A percentile compares a stretch with the other conserved stretches of the same genome.
These are phyloP conservation scores for Fragum fragum DNA, from an alignment of 2,888 invertebrate species.

Conservation along the genomic window DNA sequence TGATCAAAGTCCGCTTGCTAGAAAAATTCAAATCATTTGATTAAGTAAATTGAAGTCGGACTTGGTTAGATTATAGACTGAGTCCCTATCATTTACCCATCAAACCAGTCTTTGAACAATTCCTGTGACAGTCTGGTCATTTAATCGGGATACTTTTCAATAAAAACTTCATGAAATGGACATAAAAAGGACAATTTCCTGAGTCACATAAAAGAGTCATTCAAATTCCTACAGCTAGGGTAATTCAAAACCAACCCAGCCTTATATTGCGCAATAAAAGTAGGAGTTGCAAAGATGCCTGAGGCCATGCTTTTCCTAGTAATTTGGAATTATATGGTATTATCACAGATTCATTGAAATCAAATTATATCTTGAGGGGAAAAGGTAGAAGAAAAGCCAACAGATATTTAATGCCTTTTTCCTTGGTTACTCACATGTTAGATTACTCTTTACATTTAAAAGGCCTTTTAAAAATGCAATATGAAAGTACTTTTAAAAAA, in stretches of 20 bases:
- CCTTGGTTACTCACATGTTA: too few species aligned
- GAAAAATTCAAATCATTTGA: too few species aligned
- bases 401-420: too few species aligned
- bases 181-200: constrained; percentile 32
- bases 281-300: background rate
- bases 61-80: too few species aligned
- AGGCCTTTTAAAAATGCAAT: too few species aligned
- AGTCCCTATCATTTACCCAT: background rate
- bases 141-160: constrained; percentile 20
- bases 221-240: constrained; percentile 10
- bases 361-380: background rate
- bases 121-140: constrained; percentile 8
- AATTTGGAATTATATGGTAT: background rate
- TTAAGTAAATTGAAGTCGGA: too few species aligned
- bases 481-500: too few species aligned
- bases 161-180: constrained; percentile 26
- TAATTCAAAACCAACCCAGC: background rate
- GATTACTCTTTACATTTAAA: too few species aligned
- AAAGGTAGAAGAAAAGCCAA: too few species aligned
- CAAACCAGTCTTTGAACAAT: background rate
- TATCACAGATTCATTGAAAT: background rate
- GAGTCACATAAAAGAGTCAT: constrained; percentile 25
- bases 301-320: background rate
- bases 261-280: constrained; percentile 6
- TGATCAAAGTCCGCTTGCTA: too few species aligned